These are phyloP conservation scores for Pegea sp. DNA, from an alignment of 23 tunicate species.

Conservation along the genomic window DNA sequence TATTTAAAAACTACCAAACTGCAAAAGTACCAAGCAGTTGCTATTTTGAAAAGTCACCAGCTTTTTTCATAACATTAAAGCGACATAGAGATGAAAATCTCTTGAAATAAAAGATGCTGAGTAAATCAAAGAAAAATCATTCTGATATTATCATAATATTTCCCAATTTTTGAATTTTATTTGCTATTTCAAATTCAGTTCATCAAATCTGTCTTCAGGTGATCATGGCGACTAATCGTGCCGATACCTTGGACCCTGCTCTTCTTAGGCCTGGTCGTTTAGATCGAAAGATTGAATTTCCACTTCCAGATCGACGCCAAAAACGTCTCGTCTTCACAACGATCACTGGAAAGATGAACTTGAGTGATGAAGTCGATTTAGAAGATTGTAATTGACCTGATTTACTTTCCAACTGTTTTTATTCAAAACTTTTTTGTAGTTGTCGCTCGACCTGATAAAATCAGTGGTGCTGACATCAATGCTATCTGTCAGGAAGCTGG, in stretches of 20 bases:
- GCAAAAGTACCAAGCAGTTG: background rate
- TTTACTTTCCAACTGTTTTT: background rate
- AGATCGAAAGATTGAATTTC: conserved; percentile 95
- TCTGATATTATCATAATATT: too few relatives aligned
- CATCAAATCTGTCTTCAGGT: conserved; percentile 53
- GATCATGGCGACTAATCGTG: conserved; percentile 96
- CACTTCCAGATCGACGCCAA: conserved; percentile 96
- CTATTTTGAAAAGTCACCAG: background rate
- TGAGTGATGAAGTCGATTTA: conserved; percentile 92
- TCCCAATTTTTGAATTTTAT: too few relatives aligned
- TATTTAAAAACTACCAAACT: background rate
- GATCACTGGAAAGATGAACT: conserved; percentile 96
- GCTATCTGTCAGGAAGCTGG: conserved; percentile 99
- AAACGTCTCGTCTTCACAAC: conserved; percentile 95
- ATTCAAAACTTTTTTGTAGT: conserved; percentile 6
- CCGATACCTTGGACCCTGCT: conserved; percentile 96
- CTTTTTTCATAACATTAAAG: background rate
- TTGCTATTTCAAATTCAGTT: background rate
- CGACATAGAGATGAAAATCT: background rate
- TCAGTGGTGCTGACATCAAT: conserved; percentile 90
- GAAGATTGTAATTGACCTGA: conserved; percentile 51
- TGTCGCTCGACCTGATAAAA: conserved; percentile 97
- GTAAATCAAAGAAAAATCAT: too few relatives aligned
- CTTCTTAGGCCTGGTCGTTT: conserved; percentile 92
- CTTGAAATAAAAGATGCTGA: background rate